A percentile compares a stretch with the other conserved stretches of the same genome.
Conservation (phyloP, 2,888 invertebrate genomes). For the Drosophila planitibia region DNA sequence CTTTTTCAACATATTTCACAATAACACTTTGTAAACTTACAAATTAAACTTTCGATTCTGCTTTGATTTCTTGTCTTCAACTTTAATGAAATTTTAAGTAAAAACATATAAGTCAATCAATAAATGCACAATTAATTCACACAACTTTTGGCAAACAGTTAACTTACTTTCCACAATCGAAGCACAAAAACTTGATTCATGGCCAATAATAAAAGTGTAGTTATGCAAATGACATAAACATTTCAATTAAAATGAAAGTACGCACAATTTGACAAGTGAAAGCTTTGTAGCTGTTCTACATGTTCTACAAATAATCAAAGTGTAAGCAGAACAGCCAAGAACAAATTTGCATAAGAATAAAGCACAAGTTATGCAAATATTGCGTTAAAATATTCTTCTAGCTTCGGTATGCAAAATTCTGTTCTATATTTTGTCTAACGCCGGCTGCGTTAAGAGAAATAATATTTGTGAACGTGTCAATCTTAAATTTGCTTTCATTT, state of each 20-base stretch:
- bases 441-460: slow-evolving; percentile 30
- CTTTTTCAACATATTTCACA: neutral
- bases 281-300: slow-evolving; percentile 11
- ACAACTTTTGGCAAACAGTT: slow-evolving; percentile 29
- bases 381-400: slow-evolving; percentile 5
- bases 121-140: slow-evolving; percentile 32
- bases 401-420: neutral
- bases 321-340: slow-evolving; percentile 1
- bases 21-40: slow-evolving; percentile 2
- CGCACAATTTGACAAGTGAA: slow-evolving; percentile 33
- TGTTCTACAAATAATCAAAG: slow-evolving; percentile 12
- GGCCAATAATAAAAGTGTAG: neutral
- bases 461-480: slow-evolving; percentile 28
- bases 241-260: slow-evolving; percentile 58
- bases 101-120: slow-evolving; percentile 21
- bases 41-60: slow-evolving; percentile 8
- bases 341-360: slow-evolving; percentile 21
- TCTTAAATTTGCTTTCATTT: slow-evolving; percentile 15
- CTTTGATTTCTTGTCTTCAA: slow-evolving; percentile 8
- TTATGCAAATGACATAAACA: slow-evolving; percentile 43
- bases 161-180: slow-evolving; percentile 6
- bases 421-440: slow-evolving; percentile 4
- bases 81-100: slow-evolving; percentile 13
- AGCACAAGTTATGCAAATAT: slow-evolving; percentile 39
- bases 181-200: slow-evolving; percentile 5